Evolutionary conservation across 2,113 vertebrate species (phyloP), one percentile per base, ranked within the genome.

Genomic region (Girardinichthys multiradiatus): DNA sequence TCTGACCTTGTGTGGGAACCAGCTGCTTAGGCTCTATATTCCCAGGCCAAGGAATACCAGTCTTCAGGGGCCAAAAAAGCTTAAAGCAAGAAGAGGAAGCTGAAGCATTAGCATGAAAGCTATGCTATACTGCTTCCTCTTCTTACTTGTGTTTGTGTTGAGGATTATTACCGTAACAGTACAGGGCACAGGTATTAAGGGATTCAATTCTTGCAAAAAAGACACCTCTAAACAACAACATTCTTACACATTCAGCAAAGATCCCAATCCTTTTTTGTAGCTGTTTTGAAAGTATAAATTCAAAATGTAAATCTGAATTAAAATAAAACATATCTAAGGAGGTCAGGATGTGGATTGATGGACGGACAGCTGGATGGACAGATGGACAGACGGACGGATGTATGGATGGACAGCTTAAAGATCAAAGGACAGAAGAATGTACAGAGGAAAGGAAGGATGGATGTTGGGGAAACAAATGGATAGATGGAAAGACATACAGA

Each of bases 51-150:
- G 29, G 82, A 81, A 80, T 79, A 83, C 75, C 88, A 86, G 90
- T 87, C 86, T 91, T 85, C 77, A 71, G 74, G 79, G 79, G 89
- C 85, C 80, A 78, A 79, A 86, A 88, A 74, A 85, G 86, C 87
- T 91, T 90, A 90, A 81, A 90, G 74, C 87, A 88, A 77, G 74
- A 91, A 87, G 80, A 88, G 85, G 89, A 88, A 91, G 85, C 80
- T 26, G 79, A 75, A 73, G 84, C 79, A 79, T 87, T 84, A 79
- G 81, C 76, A 54, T 83, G 70, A 89, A 89, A 81, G 77, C 77
- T 81, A 29, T 19, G 66, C 70, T 83, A 73, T 68, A 84, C 62
- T 76, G 85, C 76, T 83, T 88, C 77, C 83, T 87, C 68, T 74
- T 51, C 60, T 76, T 66, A 67, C 86, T 70, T 75, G 72, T 82